These are phyloP conservation scores for Syngnathus scovelli DNA, from an alignment of 2,113 vertebrate genomes.

Conservation along the genomic window DNA sequence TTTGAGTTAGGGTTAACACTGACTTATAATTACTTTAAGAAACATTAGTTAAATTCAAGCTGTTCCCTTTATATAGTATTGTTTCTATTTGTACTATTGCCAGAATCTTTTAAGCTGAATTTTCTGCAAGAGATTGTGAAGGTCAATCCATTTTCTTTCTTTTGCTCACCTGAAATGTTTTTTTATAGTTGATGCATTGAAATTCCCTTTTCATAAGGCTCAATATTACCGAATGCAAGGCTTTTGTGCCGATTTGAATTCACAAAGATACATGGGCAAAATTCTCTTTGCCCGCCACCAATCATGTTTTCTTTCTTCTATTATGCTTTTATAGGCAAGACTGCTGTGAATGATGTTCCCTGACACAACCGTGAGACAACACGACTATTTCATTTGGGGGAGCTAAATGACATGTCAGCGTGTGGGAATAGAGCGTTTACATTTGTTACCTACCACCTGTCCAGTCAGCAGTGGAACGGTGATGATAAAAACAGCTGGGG, in stretches of 20 bases:
- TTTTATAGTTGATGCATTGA: neutral
- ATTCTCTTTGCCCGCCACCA: neutral
- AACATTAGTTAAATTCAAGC: neutral
- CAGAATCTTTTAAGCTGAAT: neutral
- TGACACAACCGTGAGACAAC: neutral
- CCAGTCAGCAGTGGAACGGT: neutral
- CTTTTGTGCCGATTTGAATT: neutral
- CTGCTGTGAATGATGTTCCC: neutral
- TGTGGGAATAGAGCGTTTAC: neutral
- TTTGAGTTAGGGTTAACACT: no score
- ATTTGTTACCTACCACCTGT: constrained; percentile 42
- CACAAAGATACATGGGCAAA: neutral
- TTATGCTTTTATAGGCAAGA: neutral
- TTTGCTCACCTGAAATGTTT: neutral
- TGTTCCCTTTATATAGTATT: no score
- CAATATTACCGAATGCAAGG: neutral
- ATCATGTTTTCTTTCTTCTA: neutral
- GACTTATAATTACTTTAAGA: neutral
- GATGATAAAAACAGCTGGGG: neutral
- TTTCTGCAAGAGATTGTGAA: neutral
- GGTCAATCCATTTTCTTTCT: neutral
- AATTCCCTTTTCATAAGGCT: neutral
- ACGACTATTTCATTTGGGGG: neutral
- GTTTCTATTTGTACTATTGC: neutral
- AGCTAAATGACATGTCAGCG: neutral